phyloP scores from a whole-genome alignment of 2,113 vertebrate species.

The Cichladusa arquata region DNA sequence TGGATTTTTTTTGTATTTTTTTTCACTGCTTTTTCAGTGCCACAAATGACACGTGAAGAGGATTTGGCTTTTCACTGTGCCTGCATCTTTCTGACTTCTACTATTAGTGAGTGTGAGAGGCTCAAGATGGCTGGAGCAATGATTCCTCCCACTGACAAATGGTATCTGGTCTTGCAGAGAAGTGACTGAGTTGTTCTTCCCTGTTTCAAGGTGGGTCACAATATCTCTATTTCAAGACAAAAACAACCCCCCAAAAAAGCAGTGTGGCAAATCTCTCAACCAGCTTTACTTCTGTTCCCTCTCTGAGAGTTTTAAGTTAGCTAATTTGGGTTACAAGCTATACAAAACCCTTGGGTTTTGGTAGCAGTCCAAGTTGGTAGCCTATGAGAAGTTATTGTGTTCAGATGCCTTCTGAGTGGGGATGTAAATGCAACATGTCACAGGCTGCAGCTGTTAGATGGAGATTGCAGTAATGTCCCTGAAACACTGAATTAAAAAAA shows the following conservation, averaged over 20 bases:
- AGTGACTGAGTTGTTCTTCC: neutral
- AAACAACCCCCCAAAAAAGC: neutral
- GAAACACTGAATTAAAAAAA: neutral
- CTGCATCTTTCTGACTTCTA: neutral
- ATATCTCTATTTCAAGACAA: neutral
- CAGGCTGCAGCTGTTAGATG: neutral
- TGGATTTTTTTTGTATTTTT: neutral
- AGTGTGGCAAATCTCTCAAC: neutral
- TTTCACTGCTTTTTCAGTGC: neutral
- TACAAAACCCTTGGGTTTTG: neutral
- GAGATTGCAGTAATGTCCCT: neutral
- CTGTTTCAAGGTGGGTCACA: neutral
- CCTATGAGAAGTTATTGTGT: neutral
- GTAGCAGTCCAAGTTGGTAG: neutral
- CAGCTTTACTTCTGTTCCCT: neutral
- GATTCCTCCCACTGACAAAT: neutral
- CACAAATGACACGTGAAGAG: neutral
- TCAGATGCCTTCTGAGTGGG: neutral
- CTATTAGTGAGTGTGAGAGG: neutral
- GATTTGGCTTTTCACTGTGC: neutral
- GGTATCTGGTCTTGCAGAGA: neutral
- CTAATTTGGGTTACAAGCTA: neutral
- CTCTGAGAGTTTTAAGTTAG: neutral
- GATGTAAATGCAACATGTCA: neutral
- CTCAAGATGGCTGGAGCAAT: neutral